Evolutionary conservation across 2,888 invertebrate species (phyloP).

Genomic region (Orthosia gothica): DNA sequence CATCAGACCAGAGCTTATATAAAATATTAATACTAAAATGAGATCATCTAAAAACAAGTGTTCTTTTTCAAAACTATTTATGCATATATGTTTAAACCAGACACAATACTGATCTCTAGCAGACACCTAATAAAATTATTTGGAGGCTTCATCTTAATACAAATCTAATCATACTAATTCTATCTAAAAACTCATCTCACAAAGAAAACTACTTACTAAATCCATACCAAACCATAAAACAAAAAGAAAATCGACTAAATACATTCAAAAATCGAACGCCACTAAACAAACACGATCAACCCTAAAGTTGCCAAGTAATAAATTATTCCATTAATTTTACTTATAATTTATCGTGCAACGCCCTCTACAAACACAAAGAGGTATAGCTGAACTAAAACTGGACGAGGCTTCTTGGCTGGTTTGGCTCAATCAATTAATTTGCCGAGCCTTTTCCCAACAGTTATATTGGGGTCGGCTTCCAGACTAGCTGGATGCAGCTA

Average conservation of each 20-base stretch:
- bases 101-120: not conserved
- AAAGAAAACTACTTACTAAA: not conserved
- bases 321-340: conserved; percentile 40
- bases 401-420: not conserved
- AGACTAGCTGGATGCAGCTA: not conserved
- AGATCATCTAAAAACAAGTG: not conserved
- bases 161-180: not conserved
- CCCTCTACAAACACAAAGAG: conserved; percentile 31
- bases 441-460: not conserved
- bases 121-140: not conserved
- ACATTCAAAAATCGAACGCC: conserved; percentile 27
- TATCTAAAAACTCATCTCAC: not conserved
- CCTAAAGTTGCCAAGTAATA: conserved; percentile 31
- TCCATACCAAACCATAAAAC: conserved; percentile 16
- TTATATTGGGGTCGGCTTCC: not conserved
- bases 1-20: not conserved
- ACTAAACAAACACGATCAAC: conserved; percentile 24
- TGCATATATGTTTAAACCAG: not conserved
- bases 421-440: not conserved
- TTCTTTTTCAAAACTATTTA: not conserved
- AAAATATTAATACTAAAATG: not conserved
- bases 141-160: too few species aligned
- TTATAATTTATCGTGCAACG: conserved; percentile 32
- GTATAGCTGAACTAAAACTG: not conserved
- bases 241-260: conserved; percentile 33